A percentile compares a stretch with the other conserved stretches of the same genome.
phyloP scores from a whole-genome alignment of 2,888 invertebrate genomes.

The Drosophila paranaensis region DNA sequence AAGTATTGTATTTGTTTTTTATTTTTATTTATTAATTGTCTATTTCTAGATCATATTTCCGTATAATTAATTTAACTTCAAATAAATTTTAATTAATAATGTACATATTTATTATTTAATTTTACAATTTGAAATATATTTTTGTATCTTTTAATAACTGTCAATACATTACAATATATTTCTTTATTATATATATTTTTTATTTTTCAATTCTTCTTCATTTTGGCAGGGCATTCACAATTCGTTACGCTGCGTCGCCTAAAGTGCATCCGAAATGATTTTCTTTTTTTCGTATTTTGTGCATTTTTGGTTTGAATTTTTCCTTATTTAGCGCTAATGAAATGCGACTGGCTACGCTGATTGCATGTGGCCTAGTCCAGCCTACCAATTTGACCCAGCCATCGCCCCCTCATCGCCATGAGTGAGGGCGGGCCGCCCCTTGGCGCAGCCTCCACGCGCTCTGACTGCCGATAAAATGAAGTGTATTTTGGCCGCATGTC shows the following conservation, averaged over 20 bases:
- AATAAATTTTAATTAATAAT: no score
- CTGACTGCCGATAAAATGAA: slow-evolving; percentile 46
- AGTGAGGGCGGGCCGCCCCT: background rate
- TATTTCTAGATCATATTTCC: no score
- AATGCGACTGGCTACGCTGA: slow-evolving; percentile 68
- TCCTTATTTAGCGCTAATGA: slow-evolving; percentile 76
- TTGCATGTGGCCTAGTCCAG: slow-evolving; percentile 72
- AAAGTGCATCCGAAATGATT: background rate
- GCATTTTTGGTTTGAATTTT: slow-evolving; percentile 62
- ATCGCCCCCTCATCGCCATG: background rate
- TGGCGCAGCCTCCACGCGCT: background rate
- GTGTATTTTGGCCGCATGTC: slow-evolving; percentile 66
- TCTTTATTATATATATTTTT: background rate
- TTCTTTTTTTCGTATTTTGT: slow-evolving; percentile 9
- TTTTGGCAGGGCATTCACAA: background rate
- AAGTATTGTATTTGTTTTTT: no score
- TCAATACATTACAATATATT: no score
- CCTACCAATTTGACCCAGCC: background rate
- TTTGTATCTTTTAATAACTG: no score
- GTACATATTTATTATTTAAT: no score
- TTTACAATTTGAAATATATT: no score
- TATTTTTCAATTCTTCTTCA: background rate
- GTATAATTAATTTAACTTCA: no score
- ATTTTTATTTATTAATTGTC: no score
- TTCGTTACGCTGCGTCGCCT: background rate